Percentiles rank a stretch among this genome's conserved stretches.
phyloP scores from a whole-genome alignment of 2,113 vertebrate genomes.

The Pelodiscus sinensis region DNA sequence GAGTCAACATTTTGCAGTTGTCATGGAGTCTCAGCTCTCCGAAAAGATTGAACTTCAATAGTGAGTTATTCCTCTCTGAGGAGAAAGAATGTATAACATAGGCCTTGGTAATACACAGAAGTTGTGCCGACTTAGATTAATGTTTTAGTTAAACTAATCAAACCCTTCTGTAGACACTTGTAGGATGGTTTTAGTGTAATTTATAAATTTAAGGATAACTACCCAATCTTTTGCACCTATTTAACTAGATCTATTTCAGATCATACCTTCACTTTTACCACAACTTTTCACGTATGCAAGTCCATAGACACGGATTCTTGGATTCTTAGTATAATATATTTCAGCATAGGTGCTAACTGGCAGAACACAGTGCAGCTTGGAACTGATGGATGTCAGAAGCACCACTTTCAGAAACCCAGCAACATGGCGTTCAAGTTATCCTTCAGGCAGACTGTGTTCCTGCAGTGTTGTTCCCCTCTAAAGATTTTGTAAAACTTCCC shows the following conservation, averaged over 20 bases:
- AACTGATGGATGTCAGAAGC: neutral
- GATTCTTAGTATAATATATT: neutral
- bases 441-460: neutral
- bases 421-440: neutral
- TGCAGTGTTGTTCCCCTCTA: neutral
- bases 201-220: neutral
- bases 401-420: neutral
- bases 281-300: neutral
- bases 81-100: neutral
- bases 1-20: neutral
- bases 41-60: neutral
- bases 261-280: neutral
- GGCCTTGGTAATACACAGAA: neutral
- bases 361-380: neutral
- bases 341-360: neutral
- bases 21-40: neutral
- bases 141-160: neutral
- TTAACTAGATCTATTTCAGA: neutral
- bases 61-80: neutral
- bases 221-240: rapidly evolving
- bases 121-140: neutral
- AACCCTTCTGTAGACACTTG: neutral
- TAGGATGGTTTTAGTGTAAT: neutral
- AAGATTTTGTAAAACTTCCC: neutral
- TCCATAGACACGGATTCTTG: neutral